Conservation (phyloP, 2,797 vertebrate genomes). For the Bovichtus diacanthus region DNA sequence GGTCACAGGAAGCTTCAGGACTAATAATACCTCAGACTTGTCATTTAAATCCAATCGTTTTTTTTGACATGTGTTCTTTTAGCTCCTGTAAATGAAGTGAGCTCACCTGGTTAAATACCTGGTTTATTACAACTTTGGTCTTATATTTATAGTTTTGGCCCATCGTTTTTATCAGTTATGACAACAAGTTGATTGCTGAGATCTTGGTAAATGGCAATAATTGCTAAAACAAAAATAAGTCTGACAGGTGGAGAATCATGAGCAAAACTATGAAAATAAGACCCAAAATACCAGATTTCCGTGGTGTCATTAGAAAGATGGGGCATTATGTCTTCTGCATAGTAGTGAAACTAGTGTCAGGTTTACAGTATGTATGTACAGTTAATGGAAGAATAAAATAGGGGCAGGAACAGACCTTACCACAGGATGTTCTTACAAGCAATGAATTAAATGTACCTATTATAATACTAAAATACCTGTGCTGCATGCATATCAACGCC, state of each 20-base stretch:
- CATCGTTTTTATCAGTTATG: background rate
- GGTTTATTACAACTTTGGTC: background rate
- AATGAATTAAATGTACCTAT: background rate
- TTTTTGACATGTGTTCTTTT: background rate
- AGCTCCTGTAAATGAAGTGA: background rate
- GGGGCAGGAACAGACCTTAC: background rate
- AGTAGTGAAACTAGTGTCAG: background rate
- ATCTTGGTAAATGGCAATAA: too few relatives aligned
- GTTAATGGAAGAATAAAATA: background rate
- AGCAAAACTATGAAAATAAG: background rate
- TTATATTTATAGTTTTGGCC: background rate
- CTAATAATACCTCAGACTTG: background rate
- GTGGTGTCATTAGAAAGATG: background rate
- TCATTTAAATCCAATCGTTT: background rate
- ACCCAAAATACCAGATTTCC: too few relatives aligned
- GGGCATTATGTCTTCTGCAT: background rate
- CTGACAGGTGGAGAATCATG: background rate
- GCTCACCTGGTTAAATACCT: background rate
- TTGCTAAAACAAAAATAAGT: background rate
- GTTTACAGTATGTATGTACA: background rate
- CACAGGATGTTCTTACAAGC: background rate
- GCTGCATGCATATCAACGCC: conserved; percentile 8
- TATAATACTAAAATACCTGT: background rate
- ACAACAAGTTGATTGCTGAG: background rate
- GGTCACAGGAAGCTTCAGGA: background rate